Percentiles rank a stretch among this genome's conserved stretches.
Conservation (phyloP, 2,113 vertebrate species). For the Strix uralensis region DNA sequence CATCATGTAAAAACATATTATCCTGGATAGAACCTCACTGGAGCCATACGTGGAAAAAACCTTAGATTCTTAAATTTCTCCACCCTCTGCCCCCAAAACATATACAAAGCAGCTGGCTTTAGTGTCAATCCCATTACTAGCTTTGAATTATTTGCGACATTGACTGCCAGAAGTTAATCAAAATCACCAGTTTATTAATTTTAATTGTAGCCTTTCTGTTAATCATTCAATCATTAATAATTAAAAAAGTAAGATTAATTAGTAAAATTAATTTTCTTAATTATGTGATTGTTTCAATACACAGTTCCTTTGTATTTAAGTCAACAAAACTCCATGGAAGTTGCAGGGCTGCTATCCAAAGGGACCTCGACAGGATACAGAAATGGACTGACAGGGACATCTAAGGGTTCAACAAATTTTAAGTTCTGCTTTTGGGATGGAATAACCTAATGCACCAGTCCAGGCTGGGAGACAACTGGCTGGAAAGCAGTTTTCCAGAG, state of each 20-base stretch:
- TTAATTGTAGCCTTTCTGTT: neutral
- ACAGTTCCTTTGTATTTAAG: neutral
- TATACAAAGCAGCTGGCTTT: neutral
- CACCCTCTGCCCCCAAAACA: neutral
- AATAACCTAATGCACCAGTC: neutral
- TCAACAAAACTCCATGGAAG: neutral
- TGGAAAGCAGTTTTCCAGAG: neutral
- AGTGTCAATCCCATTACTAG: neutral
- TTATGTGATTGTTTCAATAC: neutral
- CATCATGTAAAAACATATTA: neutral
- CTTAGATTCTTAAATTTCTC: neutral
- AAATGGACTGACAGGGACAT: neutral
- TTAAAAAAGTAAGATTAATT: neutral
- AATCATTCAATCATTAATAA: neutral
- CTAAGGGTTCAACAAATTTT: neutral
- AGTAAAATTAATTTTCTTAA: neutral
- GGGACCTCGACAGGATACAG: fast-evolving
- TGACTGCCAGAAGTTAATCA: neutral
- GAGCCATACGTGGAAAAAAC: neutral
- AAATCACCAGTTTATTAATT: neutral
- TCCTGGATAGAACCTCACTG: neutral
- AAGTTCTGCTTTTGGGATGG: neutral
- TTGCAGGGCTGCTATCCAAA: neutral
- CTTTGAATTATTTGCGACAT: neutral
- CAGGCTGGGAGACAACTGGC: neutral